phyloP scores from a whole-genome alignment of 2,797 vertebrate genomes.

The Pseudochromis fuscus region DNA sequence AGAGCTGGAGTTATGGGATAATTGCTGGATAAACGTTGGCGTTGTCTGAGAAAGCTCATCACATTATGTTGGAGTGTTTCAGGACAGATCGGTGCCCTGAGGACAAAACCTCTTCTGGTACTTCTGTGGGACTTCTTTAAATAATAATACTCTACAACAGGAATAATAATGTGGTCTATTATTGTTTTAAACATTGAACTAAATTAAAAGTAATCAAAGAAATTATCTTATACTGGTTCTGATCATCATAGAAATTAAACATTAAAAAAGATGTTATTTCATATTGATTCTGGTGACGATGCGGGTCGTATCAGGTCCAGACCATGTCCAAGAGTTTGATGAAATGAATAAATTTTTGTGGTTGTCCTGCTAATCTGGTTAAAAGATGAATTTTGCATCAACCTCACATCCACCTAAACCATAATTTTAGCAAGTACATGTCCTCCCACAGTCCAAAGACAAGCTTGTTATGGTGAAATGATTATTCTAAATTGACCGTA shows the following conservation, averaged over 20 bases:
- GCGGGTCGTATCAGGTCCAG: no score
- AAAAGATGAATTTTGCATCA: no score
- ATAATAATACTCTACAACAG: background rate
- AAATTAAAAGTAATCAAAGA: background rate
- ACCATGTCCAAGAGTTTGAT: background rate
- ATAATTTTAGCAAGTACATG: no score
- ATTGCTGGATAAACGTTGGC: slow-evolving; percentile 50
- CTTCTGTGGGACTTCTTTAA: background rate
- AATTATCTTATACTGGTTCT: background rate
- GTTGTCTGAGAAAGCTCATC: slow-evolving; percentile 26
- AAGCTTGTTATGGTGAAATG: no score
- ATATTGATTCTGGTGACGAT: background rate
- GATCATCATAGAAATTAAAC: background rate
- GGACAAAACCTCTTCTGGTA: background rate
- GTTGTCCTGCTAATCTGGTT: no score
- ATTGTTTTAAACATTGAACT: background rate
- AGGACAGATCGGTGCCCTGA: background rate
- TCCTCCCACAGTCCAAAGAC: no score
- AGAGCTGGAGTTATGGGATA: slow-evolving; percentile 16
- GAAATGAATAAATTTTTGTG: no score
- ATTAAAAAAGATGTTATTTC: background rate
- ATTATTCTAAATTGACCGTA: no score
- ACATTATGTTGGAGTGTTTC: background rate
- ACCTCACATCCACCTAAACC: no score
- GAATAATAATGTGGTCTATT: background rate